Base-by-base conservation (phyloP, 1,140 invertebrate genomes). In the Oreohelix idahoensis region DNA sequence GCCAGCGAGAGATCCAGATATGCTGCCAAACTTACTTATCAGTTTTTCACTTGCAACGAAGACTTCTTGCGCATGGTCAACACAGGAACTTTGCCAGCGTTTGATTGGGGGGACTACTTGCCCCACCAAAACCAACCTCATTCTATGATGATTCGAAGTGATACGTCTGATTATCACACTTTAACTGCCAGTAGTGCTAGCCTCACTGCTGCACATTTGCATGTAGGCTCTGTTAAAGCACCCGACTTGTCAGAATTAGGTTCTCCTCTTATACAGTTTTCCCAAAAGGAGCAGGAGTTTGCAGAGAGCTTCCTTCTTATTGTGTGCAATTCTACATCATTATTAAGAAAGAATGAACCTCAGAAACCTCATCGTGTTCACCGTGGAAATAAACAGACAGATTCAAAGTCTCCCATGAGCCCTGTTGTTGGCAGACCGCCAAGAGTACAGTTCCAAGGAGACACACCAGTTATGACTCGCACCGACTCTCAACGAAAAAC, bases 281-380 rank as follows among this genome's bases (percentile, higher is more conserved):
- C 88, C 23, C 83, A 86, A 45, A 86, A 88, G 38, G 92, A 93
- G 83, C 87, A 90, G 49, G 86, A 88, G n/a, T 92, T 92, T 87
- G 90, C 91, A 35, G 89, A 90, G 79, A 88, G 84, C n/a, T 92
- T 93, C 80, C 86, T 93, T n/a, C 86, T 88, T 69, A 89, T 92
- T 84, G 91, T 92, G 51, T 92, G 90, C 80, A 91, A 89, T 85
- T 91, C 90, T 17, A 92, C 92, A 26, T 90, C 88, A 70, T 86
- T 92, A 13, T 87, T 92, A 63, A 86, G 88, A 69, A 90, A 90
- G 83, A 89, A 86, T 81, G 88, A 88, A 5, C 82, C 85, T 39
- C 69, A 74, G 71, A 84, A 83, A 79, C 29, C 80, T 76, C 53
- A 80, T n/a, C 38, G 76, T n/a, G 23, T 13, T 51, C 26, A 53